Conservation (phyloP, 2,797 vertebrate species). For the Gymnoscopelus braueri region DNA sequence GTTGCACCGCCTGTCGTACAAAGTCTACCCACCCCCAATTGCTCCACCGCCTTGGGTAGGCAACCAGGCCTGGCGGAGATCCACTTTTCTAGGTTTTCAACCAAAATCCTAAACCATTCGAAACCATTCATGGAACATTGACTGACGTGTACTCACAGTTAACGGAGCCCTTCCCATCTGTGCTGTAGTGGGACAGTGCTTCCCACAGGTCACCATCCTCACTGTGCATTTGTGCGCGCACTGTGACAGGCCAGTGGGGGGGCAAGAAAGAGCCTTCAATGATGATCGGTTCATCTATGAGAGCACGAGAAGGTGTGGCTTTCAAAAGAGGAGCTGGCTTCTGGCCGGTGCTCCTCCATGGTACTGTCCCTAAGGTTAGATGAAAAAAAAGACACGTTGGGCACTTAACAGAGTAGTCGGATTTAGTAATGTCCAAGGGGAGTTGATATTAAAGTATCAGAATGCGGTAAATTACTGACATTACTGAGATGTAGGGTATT, state of each 20-base stretch:
- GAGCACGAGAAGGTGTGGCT: slow-evolving; percentile 58
- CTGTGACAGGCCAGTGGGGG: slow-evolving; percentile 60
- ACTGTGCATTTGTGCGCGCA: slow-evolving; percentile 62
- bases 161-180: slow-evolving; percentile 56
- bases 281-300: slow-evolving; percentile 70
- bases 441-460: no score
- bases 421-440: no score
- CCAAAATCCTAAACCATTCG: background rate
- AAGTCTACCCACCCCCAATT: no score
- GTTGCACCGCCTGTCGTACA: no score
- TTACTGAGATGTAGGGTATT: no score
- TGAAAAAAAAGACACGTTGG: background rate
- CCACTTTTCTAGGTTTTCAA: no score
- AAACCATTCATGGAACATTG: background rate
- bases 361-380: slow-evolving; percentile 31
- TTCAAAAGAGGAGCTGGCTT: slow-evolving; percentile 56
- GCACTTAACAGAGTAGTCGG: no score
- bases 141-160: slow-evolving; percentile 60
- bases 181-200: slow-evolving; percentile 67
- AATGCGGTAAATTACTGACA: no score
- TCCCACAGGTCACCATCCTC: slow-evolving; percentile 78
- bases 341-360: slow-evolving; percentile 45
- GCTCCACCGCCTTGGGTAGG: no score
- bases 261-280: slow-evolving; percentile 64
- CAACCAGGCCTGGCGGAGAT: no score